Percentiles rank a stretch among this genome's conserved stretches.
phyloP scores from a whole-genome alignment of 2,113 vertebrate species.

The Zingel zingel region DNA sequence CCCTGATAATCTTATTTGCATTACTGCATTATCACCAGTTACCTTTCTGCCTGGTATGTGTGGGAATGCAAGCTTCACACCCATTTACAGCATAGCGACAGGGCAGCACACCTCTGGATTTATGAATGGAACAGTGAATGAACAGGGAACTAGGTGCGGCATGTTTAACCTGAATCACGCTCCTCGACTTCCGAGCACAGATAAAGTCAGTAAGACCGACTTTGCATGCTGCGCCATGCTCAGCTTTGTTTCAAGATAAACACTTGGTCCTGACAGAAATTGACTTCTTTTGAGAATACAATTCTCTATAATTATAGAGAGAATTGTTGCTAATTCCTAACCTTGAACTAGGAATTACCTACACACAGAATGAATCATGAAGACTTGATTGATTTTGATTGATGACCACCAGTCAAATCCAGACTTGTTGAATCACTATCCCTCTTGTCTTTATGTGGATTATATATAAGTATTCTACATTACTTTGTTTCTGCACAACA shows the following conservation, averaged over 20 bases:
- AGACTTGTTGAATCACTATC: not conserved
- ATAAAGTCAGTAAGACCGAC: conserved; percentile 12
- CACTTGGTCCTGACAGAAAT: not conserved
- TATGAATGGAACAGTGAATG: conserved; percentile 67
- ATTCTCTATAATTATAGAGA: no score
- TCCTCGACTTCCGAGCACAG: conserved; percentile 3
- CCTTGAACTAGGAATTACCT: no score
- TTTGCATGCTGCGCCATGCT: not conserved
- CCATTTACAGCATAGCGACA: conserved; percentile 19
- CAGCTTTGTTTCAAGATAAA: conserved; percentile 6
- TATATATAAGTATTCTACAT: not conserved
- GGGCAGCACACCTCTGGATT: conserved; percentile 52
- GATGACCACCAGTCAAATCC: not conserved
- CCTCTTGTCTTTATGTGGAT: not conserved
- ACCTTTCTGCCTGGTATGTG: conserved; percentile 40
- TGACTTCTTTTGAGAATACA: not conserved
- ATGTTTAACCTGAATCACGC: conserved; percentile 55
- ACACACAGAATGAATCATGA: not conserved
- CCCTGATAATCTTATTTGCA: conserved; percentile 31
- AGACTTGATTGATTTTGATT: not conserved
- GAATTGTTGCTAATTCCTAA: no score
- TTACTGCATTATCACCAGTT: conserved; percentile 24
- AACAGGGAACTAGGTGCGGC: conserved; percentile 54
- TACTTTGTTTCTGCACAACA: not conserved
- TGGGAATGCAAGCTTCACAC: conserved; percentile 60